Evolutionary conservation across 2,113 vertebrate genomes (phyloP), one percentile per base, ranked within the genome.

Genomic region (Natator depressus): DNA sequence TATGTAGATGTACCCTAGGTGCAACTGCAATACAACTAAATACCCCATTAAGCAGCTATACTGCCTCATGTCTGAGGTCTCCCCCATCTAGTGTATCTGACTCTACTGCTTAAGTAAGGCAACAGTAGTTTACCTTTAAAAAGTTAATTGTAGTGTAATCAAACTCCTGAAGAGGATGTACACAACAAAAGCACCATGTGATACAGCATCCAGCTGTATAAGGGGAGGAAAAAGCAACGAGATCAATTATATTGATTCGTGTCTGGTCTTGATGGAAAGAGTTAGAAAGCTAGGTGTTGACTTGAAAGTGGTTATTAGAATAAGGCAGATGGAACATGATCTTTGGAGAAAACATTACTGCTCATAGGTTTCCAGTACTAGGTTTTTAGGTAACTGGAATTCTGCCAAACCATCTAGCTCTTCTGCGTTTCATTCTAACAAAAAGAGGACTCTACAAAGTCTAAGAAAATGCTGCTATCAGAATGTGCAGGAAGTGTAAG

Each of bases 361-460:
- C 89, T 96, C 93, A 95, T 92, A 95, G 82, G 90, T 91, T 93
- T 84, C 76, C 85, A 87, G 84, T 84, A 85, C 59, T 89, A 55
- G 0, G 76, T 94, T 97, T 95, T 97, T 92, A 96, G 94, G 94
- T 96, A 97, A 95, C 85, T 95, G 93, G 91, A 93, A 92, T 93
- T 91, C 2, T 3, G 94, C 94, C 93, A 95, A 97, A 97, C 96
- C 96, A 97, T 95, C 95, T 96, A 94, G 95, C 92, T 96, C 93
- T 94, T 97, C 97, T 97, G 86, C 84, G 90, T 94, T 96, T 97
- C 86, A 88, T 95, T 95, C 94, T 97, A 96, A 97, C 94, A 94
- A 97, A 96, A 97, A 96, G 96, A 90, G 72, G 84, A 90, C 95
- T 95, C 93, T 89, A 96, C 82, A 95, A 95, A 93, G 76, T 53